phyloP scores from a whole-genome alignment of 2,888 invertebrate genomes.

The Machimus rusticus region DNA sequence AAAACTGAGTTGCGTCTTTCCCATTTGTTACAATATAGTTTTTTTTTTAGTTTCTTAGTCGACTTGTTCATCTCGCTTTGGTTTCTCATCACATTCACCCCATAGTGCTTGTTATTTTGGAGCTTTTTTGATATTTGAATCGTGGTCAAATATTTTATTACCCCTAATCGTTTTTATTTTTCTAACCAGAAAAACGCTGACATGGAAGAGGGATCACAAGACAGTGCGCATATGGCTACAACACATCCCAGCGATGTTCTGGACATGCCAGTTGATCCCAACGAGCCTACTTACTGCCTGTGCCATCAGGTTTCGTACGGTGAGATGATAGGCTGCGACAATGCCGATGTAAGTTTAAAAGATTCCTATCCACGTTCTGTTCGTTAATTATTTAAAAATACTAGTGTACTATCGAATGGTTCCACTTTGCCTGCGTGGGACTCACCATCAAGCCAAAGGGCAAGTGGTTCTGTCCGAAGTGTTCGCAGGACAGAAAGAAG shows the following conservation, averaged over 20 bases:
- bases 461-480: constrained; percentile 95
- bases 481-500: constrained; percentile 81
- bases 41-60: not conserved
- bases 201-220: constrained; percentile 66
- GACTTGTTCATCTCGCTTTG: not conserved
- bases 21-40: not conserved
- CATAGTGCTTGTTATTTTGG: constrained; percentile 1
- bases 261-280: constrained; percentile 94
- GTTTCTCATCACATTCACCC: not conserved
- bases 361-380: not conserved
- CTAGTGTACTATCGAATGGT: constrained; percentile 87
- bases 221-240: constrained; percentile 62
- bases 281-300: constrained; percentile 97
- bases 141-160: not conserved
- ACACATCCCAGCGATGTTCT: constrained; percentile 88
- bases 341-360: constrained; percentile 68
- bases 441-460: constrained; percentile 89
- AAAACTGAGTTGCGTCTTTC: not conserved
- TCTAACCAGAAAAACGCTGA: constrained; percentile 57
- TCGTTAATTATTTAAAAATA: constrained; percentile 36
- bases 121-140: not conserved
- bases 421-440: constrained; percentile 90
- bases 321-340: constrained; percentile 96
- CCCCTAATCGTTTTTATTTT: not conserved
- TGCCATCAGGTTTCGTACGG: constrained; percentile 97